Base-by-base conservation (phyloP, 2,797 vertebrate species). In the Phataginus tetradactyla region DNA sequence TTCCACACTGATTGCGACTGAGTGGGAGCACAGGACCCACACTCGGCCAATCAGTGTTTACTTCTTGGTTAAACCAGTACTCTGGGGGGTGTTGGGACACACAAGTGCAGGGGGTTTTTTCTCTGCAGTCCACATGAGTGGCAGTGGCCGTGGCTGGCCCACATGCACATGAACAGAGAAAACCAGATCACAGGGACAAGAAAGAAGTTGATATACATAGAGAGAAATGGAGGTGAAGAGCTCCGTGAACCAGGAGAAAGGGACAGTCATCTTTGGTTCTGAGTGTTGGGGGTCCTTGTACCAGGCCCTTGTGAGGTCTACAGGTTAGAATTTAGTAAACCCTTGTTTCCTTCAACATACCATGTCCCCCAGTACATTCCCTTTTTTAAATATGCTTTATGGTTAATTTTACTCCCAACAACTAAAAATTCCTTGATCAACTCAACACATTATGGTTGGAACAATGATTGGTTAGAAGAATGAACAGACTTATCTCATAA, bases 101-200 rank as follows among this genome's bases (percentile, higher is more conserved):
- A 29, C 1, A 5, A 71, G 57, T 11, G 20, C 9, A 6, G 4
- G 57, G 14, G 32, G 23, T 18, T 39, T 53, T 64, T 21, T 25
- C 5, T 75, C 20, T 21, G 53, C 13, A 23, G 69, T 23, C 45
- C 0, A 2, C 53, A 0, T n/a, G 64, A 53, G 25, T 11, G 17
- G 5, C 20, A 18, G 1, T 8, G 61, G 32, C 13, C 4, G 0
- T 0, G 29, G 39, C 45, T 51, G 29, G 13, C 2, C 25, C 14
- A 14, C 2, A 7, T 37, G 8, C 32, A 66, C 64, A 37, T 21
- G 32, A 61, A 25, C 34, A 23, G 27, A 53, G 57, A 53, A 61
- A 53, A 90, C 9, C 3, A 64, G 57, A 64, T 5, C 55, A 69
- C 34, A 63, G n/a, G 51, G 61, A 61, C 68, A 63, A 85, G 77